Evolutionary conservation across 2,888 invertebrate species (phyloP), one percentile per base, ranked within the genome.

Genomic region (Ceramica pisi): DNA sequence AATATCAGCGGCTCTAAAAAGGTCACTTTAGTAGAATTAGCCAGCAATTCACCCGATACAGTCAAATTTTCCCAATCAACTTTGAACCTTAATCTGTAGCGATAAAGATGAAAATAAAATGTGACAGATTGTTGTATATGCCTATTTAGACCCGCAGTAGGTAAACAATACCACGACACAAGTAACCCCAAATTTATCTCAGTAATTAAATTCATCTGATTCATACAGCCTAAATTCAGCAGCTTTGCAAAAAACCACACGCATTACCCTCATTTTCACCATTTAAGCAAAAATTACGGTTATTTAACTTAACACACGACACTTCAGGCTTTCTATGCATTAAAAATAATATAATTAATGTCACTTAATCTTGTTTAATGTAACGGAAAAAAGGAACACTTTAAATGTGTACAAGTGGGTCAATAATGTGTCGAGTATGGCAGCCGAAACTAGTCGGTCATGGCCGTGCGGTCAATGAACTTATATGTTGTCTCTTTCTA

Each of bases 391-490:
- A 78, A 76, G 86, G 78, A 85, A 78, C 75, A 82, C 74, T 86
- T 71, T 85, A 86, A 88, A 89, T 85, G 87, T 85, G 83, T 87
- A 75, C 80, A 80, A 90, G 84, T 82, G 88, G 92, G 93, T 92
- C 91, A 93, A 86, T 86, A 84, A 87, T 77, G 50, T 88, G 87
- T 86, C 68, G 78, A 71, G 84, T 75, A 75, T 71, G 78, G 80
- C 62, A 31, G 67, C 82, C 85, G 73, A 81, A 86, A 82, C 82
- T 83, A 48, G 77, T 87, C 83, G 90, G 91, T 91, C 91, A 90
- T 86, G 92, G 93, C 85, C 93, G 92, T 69, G 81, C 81, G 91
- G 83, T 74, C 86, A 72, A 83, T 87, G 85, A 88, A 73, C 87
- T 83, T 64, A 19, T 31, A 26, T 23, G 67, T 53, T 59, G 60